phyloP scores from a whole-genome alignment of 37 sponge, comb jelly and placozoan species.

The Theonella swinhoei region DNA sequence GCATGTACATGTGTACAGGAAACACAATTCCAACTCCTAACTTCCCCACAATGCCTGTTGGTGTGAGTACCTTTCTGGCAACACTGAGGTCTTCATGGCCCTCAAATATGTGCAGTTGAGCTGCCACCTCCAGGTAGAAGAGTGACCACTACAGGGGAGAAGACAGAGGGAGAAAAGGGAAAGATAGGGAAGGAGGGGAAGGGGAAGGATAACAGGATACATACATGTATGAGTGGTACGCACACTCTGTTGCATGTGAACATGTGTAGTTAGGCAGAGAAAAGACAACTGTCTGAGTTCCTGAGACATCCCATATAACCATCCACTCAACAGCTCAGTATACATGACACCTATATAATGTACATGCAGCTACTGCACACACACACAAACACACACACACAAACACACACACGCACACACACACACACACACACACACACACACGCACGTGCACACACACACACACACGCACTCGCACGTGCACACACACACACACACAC shows the following conservation, averaged over 20 bases:
- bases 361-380: neutral
- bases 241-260: no score
- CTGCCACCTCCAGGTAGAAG: constrained; percentile 43
- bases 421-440: constrained; percentile 2
- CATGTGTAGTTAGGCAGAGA: no score
- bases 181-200: constrained; percentile 4
- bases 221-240: no score
- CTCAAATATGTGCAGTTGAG: constrained; percentile 39
- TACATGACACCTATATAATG: no score
- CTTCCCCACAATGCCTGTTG: no score
- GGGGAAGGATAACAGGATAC: neutral
- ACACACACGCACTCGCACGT: no score
- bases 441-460: constrained; percentile 19
- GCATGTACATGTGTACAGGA: neutral
- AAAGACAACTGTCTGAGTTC: no score
- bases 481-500: constrained; percentile 33
- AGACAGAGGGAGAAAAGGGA: neutral
- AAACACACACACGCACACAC: no score
- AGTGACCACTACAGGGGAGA: neutral
- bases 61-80: constrained; percentile 34
- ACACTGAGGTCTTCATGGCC: constrained; percentile 17
- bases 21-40: no score
- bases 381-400: no score
- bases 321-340: no score
- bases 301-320: no score